phyloP scores from a whole-genome alignment of 1,140 invertebrate species.

The Drosophila setifemur region DNA sequence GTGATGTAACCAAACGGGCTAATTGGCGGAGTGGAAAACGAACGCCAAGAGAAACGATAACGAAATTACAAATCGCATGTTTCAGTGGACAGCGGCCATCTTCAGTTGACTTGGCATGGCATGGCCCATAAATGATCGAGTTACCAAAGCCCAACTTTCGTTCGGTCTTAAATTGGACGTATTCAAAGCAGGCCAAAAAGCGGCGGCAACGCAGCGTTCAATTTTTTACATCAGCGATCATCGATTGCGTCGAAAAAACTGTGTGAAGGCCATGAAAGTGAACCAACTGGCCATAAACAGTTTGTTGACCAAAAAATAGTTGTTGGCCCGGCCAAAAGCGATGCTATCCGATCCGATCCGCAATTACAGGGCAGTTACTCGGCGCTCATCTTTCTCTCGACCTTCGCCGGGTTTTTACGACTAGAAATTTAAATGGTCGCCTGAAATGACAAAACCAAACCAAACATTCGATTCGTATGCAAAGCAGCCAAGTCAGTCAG shows the following conservation, averaged over 20 bases:
- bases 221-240: conserved; percentile 38
- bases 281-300: conserved; percentile 74
- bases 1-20: conserved; percentile 66
- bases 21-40: conserved; percentile 74
- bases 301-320: conserved; percentile 71
- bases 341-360: conserved; percentile 27
- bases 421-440: conserved; percentile 62
- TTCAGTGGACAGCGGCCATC: conserved; percentile 20
- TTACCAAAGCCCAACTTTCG: conserved; percentile 27
- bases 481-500: conserved; percentile 35
- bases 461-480: conserved; percentile 54
- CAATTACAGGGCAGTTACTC: conserved; percentile 31
- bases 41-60: conserved; percentile 52
- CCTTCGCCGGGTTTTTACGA: conserved; percentile 57
- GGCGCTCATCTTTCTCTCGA: conserved; percentile 51
- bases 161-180: conserved; percentile 32
- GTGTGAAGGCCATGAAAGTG: conserved; percentile 80
- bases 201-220: conserved; percentile 56
- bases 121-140: conserved; percentile 50
- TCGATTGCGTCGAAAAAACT: conserved; percentile 59
- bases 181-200: conserved; percentile 71
- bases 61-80: conserved; percentile 64
- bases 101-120: conserved; percentile 17
- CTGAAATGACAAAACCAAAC: conserved; percentile 24
- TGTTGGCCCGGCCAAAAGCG: conserved; percentile 12